phyloP scores from a whole-genome alignment of 1,140 invertebrate species.

The Mizuhopecten yessoensis region DNA sequence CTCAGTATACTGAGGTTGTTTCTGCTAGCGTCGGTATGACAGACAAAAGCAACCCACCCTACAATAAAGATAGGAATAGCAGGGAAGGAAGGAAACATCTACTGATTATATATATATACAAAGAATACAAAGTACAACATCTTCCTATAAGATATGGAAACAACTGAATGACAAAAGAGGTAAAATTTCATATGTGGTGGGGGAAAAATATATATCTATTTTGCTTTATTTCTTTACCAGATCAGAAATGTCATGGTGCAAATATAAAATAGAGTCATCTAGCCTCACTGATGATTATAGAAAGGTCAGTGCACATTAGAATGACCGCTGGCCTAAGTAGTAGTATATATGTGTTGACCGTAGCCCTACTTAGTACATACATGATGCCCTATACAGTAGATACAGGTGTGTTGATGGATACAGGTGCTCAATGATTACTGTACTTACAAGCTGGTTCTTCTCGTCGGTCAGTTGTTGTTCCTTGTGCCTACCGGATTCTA shows the following conservation, averaged over 20 bases:
- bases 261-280: background rate
- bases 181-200: no score
- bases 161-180: background rate
- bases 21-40: background rate
- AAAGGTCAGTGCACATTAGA: background rate
- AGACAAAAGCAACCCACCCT: background rate
- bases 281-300: background rate
- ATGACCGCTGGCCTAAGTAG: background rate
- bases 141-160: background rate
- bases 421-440: slow-evolving; percentile 45
- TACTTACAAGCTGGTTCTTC: slow-evolving; percentile 77
- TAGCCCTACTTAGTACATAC: background rate
- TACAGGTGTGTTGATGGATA: background rate
- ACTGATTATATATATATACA: background rate
- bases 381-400: no score
- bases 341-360: background rate
- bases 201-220: no score
- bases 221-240: background rate
- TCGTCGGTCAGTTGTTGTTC: slow-evolving; percentile 74
- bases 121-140: background rate
- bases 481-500: slow-evolving; percentile 73
- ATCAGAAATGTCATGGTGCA: background rate
- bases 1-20: background rate
- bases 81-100: background rate
- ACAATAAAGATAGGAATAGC: slow-evolving; percentile 19